phyloP scores from a whole-genome alignment of 2,888 invertebrate species.

The Athrips mouffetella region DNA sequence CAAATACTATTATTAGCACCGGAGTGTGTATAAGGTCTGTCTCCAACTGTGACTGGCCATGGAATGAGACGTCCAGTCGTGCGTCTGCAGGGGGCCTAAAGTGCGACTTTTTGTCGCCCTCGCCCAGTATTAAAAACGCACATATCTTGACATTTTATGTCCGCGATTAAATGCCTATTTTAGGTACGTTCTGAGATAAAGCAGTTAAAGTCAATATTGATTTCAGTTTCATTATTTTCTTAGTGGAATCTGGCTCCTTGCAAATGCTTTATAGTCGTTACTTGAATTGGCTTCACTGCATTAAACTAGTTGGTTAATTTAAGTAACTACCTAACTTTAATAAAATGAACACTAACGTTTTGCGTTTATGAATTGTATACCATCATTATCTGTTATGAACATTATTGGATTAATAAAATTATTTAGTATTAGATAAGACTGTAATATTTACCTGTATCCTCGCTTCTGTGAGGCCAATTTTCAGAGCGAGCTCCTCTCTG shows the following conservation, averaged over 20 bases:
- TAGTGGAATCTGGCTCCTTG: neutral
- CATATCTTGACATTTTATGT: slow-evolving; percentile 9
- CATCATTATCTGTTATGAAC: no score
- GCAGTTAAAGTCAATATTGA: slow-evolving; percentile 2
- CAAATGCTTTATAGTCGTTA: no score
- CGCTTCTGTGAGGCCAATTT: slow-evolving; percentile 95
- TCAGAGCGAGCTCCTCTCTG: slow-evolving; percentile 96
- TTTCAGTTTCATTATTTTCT: neutral
- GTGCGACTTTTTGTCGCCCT: slow-evolving; percentile 55
- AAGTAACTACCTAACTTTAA: no score
- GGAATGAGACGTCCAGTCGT: slow-evolving; percentile 35
- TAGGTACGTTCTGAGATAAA: neutral
- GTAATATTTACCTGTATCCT: slow-evolving; percentile 87
- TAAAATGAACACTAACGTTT: no score
- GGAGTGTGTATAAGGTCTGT: slow-evolving; percentile 26
- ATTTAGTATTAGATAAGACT: no score
- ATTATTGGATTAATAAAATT: no score
- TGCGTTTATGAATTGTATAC: no score
- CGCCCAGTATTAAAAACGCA: slow-evolving; percentile 7
- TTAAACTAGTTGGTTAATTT: neutral
- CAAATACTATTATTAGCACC: slow-evolving; percentile 14
- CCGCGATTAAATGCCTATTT: slow-evolving; percentile 8
- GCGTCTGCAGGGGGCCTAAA: slow-evolving; percentile 42
- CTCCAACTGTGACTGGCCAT: slow-evolving; percentile 19
- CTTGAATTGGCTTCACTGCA: no score